Conservation (phyloP, 2,797 vertebrate genomes). For the Myotis vivesi region DNA sequence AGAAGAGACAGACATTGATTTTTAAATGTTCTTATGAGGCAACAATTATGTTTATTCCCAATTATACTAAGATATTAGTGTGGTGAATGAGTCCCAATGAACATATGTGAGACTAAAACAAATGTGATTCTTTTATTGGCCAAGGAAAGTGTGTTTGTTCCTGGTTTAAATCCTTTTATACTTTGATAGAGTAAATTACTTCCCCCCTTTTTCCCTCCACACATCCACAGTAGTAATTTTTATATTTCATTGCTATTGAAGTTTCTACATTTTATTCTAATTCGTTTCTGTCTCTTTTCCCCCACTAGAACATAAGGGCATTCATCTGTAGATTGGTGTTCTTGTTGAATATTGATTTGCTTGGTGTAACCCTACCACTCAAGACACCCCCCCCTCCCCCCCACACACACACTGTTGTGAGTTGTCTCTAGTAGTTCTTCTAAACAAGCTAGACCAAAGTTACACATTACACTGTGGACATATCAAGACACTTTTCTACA, state of each 20-base stretch:
- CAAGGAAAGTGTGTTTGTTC: neutral
- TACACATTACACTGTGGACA: neutral
- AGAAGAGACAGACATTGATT: neutral
- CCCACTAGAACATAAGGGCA: neutral
- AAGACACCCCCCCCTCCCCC: neutral
- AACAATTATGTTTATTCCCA: neutral
- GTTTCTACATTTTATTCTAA: neutral
- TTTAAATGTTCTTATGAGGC: neutral
- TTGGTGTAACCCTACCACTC: neutral
- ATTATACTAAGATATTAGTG: neutral
- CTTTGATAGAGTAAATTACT: neutral
- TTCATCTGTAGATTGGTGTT: neutral
- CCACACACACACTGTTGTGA: neutral
- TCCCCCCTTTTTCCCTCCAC: neutral
- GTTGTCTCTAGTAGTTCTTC: neutral
- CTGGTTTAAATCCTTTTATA: neutral
- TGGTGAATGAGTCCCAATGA: neutral
- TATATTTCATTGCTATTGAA: neutral
- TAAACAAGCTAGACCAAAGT: neutral
- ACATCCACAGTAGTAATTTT: neutral
- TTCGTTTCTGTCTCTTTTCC: neutral
- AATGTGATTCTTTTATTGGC: neutral
- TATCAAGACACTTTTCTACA: neutral
- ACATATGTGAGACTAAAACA: neutral
- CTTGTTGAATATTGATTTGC: neutral